Evolutionary conservation across 2,888 invertebrate genomes (phyloP), one percentile per base, ranked within the genome.

Genomic region (Tinea semifulvella): DNA sequence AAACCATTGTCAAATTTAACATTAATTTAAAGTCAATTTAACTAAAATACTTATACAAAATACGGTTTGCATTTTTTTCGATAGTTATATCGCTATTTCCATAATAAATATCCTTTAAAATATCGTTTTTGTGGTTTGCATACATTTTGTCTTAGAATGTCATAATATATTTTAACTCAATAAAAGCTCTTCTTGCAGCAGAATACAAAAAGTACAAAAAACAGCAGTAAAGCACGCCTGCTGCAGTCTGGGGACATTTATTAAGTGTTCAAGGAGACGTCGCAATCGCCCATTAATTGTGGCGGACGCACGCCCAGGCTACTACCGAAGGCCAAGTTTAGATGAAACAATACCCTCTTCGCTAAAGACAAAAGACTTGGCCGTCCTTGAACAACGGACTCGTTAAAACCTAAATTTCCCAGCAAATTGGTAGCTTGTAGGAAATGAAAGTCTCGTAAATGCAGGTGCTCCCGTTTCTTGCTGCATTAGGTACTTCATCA

Each of bases 231-330:
- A 18, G 36, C 36, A 16, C 16, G 17, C 17, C n/a, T 16, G 36
- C 36, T 36, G 36, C 36, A 36, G 36, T 36, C 36, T 16, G 36
- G 18, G 36, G 36, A 18, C 36, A 36, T 36, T 36, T 18, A 36
- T 36, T 36, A 36, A 36, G 36, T 18, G 36, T 36, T 36, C 36
- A 18, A 36, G 18, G 36, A 36, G 36, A 16, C 18, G 36, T 18
- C 36, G 36, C 36, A n/a, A 36, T 36, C 54, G 50, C 52, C 56
- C 53, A 61, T 63, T 61, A 57, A 60, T 60, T 61, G 56, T 53
- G 47, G 53, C 44, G 52, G 50, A 51, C 48, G 48, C 53, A 40
- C 40, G 22, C 40, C 40, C 40, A 40, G 11, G 22, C 22, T 13
- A 19, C 20, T 36, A 16, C 17, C 36, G 36, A 36, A 36, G 20